These are phyloP conservation scores for Hippoglossus stenolepis DNA, from an alignment of 2,113 vertebrate genomes.

Conservation along the genomic window DNA sequence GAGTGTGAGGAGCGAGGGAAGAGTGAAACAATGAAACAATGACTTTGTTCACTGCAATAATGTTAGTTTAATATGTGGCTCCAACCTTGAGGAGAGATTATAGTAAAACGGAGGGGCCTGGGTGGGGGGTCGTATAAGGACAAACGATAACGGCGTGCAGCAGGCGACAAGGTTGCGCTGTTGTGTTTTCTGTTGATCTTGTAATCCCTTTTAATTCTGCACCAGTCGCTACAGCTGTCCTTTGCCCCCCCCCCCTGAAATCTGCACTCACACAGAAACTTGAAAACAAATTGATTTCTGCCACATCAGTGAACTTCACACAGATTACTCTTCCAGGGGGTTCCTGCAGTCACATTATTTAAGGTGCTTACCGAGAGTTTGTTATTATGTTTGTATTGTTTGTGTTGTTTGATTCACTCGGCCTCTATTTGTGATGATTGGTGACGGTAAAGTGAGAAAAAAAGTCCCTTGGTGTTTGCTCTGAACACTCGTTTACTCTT, in stretches of 20 bases:
- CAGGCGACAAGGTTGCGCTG: constrained; percentile 5
- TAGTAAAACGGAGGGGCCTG: neutral
- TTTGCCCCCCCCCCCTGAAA: constrained; percentile 1
- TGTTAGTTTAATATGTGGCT: constrained; percentile 19
- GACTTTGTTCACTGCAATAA: constrained; percentile 21
- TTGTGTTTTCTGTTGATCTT: constrained; percentile 35
- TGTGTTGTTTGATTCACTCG: too few species aligned
- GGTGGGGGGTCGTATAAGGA: constrained; percentile 2
- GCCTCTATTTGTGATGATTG: too few species aligned
- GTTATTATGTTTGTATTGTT: too few species aligned
- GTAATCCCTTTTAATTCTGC: constrained; percentile 16
- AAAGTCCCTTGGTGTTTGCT: too few species aligned
- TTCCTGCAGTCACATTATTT: neutral
- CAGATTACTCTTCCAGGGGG: neutral
- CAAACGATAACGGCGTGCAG: constrained; percentile 35
- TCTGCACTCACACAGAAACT: neutral
- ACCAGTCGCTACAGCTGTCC: neutral
- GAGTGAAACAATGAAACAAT: constrained; percentile 37
- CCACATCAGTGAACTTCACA: neutral
- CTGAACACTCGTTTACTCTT: too few species aligned
- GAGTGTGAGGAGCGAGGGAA: constrained; percentile 10
- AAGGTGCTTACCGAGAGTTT: too few species aligned
- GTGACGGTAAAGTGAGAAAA: too few species aligned
- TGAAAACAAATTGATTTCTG: neutral
- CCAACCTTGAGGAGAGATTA: constrained; percentile 45